Evolutionary conservation across 2,797 vertebrate genomes (phyloP).

Genomic region (Erpetoichthys calabaricus): DNA sequence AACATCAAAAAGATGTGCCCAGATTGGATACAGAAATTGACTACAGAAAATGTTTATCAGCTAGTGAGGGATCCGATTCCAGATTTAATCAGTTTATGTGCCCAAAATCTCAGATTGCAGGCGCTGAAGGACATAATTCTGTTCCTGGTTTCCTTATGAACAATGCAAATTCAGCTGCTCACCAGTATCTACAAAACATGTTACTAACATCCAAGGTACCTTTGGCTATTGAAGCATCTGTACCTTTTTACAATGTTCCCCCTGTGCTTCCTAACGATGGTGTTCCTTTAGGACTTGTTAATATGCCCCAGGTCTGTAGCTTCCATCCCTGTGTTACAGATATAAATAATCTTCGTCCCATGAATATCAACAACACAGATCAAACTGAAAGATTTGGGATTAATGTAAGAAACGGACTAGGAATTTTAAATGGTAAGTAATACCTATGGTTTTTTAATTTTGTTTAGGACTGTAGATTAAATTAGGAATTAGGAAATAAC

Average conservation of each 20-base stretch:
- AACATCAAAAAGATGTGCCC: too few species aligned
- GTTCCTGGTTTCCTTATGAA: too few species aligned
- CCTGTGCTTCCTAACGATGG: slow-evolving; percentile 15
- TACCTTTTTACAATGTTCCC: too few species aligned
- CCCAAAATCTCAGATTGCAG: too few species aligned
- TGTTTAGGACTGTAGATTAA: too few species aligned
- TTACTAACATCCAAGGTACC: slow-evolving; percentile 26
- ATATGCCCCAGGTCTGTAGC: slow-evolving; percentile 33
- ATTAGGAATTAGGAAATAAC: too few species aligned
- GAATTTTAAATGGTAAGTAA: slow-evolving; percentile 52
- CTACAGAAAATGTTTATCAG: too few species aligned
- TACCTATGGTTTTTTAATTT: neutral
- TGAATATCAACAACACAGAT: slow-evolving; percentile 39
- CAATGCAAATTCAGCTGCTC: slow-evolving; percentile 18
- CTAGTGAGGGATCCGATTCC: too few species aligned
- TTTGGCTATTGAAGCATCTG: slow-evolving; percentile 20
- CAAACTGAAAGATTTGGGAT: slow-evolving; percentile 29
- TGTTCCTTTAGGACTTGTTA: slow-evolving; percentile 34
- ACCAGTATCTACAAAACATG: slow-evolving; percentile 43
- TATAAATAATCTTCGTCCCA: slow-evolving; percentile 33
- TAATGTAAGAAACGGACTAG: slow-evolving; percentile 35
- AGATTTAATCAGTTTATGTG: too few species aligned
- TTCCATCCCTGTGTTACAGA: slow-evolving; percentile 36
- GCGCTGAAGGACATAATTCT: too few species aligned
- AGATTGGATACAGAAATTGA: too few species aligned